Conservation (phyloP, 2,113 vertebrate species). For the Ptychochromis oligacanthus region DNA sequence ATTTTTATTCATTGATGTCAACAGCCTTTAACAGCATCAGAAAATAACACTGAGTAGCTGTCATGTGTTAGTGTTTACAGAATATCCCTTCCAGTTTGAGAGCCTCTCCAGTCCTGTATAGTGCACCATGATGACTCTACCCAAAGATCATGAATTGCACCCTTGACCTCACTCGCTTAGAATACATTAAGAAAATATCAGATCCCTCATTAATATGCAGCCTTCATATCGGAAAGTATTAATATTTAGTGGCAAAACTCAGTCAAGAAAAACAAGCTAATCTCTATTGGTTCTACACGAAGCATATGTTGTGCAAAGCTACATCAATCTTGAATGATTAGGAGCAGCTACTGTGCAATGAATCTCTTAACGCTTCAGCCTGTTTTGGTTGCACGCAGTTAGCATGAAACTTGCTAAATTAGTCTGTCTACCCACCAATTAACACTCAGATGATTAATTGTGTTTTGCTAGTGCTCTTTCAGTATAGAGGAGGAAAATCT, state of each 20-base stretch:
- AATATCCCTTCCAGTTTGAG: neutral
- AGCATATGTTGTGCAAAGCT: slow-evolving; percentile 74
- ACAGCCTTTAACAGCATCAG: neutral
- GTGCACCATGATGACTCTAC: neutral
- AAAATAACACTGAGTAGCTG: neutral
- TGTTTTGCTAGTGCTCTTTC: slow-evolving; percentile 55
- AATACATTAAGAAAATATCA: slow-evolving; percentile 5
- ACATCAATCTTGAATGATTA: slow-evolving; percentile 79
- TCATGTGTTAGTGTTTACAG: neutral
- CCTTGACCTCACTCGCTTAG: slow-evolving; percentile 16
- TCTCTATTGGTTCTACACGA: slow-evolving; percentile 61
- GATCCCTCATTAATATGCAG: slow-evolving; percentile 48
- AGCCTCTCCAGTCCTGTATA: neutral
- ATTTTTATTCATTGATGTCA: neutral
- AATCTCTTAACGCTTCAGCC: slow-evolving; percentile 65
- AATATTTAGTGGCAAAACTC: slow-evolving; percentile 61
- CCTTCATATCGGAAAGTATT: slow-evolving; percentile 50
- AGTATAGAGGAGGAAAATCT: neutral
- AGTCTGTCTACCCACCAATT: slow-evolving; percentile 76
- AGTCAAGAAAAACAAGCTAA: slow-evolving; percentile 63
- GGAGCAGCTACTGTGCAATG: slow-evolving; percentile 68
- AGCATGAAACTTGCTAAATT: slow-evolving; percentile 73
- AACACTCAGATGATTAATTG: slow-evolving; percentile 73
- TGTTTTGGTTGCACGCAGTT: slow-evolving; percentile 64
- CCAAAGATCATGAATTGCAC: neutral